These are phyloP conservation scores for Colaptes auratus DNA, from an alignment of 2,113 vertebrate species.

Conservation along the genomic window DNA sequence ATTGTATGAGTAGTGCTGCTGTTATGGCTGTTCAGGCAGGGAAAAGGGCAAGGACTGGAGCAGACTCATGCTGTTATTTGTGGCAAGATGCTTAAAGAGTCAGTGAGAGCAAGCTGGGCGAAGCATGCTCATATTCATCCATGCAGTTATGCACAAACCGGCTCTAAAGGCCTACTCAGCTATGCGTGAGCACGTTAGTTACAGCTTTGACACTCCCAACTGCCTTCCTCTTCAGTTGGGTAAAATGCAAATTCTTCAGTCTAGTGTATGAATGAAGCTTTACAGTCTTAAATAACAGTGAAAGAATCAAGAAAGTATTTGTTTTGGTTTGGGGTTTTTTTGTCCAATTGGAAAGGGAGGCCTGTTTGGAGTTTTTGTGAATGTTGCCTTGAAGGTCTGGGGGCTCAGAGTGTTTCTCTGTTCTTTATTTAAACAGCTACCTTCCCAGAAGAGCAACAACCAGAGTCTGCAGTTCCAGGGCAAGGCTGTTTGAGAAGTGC, in stretches of 20 bases:
- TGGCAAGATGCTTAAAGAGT: not conserved
- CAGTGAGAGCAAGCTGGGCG: not conserved
- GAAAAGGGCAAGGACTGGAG: too few relatives aligned
- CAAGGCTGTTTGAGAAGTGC: not conserved
- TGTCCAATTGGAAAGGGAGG: not conserved
- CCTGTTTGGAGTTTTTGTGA: not conserved
- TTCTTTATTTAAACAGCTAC: slow-evolving; percentile 36
- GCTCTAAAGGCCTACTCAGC: not conserved
- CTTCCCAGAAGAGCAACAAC: slow-evolving; percentile 10
- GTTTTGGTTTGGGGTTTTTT: not conserved
- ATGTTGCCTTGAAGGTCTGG: not conserved
- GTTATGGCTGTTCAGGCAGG: not conserved
- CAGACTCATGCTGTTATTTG: not conserved
- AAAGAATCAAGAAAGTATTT: not conserved
- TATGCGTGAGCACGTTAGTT: not conserved
- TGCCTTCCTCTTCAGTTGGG: not conserved
- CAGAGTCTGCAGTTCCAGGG: not conserved
- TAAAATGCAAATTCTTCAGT: not conserved
- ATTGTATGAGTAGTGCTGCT: accelerated
- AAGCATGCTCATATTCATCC: not conserved
- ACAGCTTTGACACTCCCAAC: not conserved
- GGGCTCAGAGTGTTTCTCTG: not conserved
- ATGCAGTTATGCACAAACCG: not conserved
- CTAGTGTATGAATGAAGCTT: not conserved
- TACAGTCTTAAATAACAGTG: not conserved